Conservation (phyloP, 2,113 vertebrate species). For the Plestiodon gilberti region DNA sequence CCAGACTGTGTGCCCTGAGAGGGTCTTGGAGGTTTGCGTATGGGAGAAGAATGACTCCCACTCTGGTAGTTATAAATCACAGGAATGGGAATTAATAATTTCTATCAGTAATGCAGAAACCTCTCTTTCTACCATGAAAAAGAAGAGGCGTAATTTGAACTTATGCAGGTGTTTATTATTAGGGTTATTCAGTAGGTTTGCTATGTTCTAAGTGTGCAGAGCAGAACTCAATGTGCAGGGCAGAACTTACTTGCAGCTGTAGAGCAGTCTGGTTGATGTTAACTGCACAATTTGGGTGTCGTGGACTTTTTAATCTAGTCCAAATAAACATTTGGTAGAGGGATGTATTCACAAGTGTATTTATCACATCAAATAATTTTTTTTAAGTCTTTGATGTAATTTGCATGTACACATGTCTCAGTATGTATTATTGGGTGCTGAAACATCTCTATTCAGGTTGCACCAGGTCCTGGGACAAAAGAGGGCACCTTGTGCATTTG, state of each 20-base stretch:
- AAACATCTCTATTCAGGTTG: background rate
- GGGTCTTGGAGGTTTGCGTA: slow-evolving; percentile 1
- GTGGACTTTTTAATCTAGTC: background rate
- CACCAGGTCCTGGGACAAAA: no score
- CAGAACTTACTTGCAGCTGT: background rate
- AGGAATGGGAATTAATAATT: slow-evolving; percentile 47
- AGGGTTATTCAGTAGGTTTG: background rate
- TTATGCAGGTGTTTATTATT: background rate
- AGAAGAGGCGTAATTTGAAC: background rate
- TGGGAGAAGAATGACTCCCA: slow-evolving; percentile 16
- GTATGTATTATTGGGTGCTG: background rate
- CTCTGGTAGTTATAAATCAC: slow-evolving; percentile 36
- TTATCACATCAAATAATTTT: background rate
- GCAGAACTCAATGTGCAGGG: accelerated
- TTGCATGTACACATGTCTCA: background rate
- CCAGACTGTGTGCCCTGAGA: accelerated
- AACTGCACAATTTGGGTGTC: background rate
- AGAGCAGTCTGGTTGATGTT: background rate
- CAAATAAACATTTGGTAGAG: background rate
- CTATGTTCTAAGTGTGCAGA: background rate
- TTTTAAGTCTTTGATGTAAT: no score
- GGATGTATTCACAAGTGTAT: background rate
- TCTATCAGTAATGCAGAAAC: slow-evolving; percentile 35
- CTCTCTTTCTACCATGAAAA: slow-evolving; percentile 14
- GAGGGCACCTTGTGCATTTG: no score